A percentile compares a stretch with the other conserved stretches of the same genome.
Conservation (phyloP, 2,888 invertebrate species). For the Drosophila melanosoma region DNA sequence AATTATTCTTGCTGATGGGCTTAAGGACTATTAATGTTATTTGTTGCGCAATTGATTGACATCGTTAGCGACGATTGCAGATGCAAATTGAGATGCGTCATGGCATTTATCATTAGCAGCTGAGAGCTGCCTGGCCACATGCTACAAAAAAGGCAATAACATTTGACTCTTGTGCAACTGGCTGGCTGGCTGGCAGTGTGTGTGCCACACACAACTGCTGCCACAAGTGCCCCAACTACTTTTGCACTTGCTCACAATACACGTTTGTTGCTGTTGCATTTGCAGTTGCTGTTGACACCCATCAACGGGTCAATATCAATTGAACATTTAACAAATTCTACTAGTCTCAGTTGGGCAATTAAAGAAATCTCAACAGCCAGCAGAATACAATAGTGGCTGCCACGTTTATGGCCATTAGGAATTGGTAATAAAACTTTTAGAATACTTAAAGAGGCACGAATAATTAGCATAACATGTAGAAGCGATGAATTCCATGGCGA, state of each 20-base stretch:
- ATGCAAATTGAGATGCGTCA: slow-evolving; percentile 74
- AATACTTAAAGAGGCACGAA: slow-evolving; percentile 42
- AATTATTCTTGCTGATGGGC: neutral
- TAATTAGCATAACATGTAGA: slow-evolving; percentile 74
- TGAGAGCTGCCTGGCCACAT: slow-evolving; percentile 20
- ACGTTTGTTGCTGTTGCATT: slow-evolving; percentile 42
- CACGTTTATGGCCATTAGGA: slow-evolving; percentile 18
- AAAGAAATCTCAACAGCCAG: slow-evolving; percentile 1
- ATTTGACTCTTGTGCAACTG: slow-evolving; percentile 63
- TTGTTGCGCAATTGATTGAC: slow-evolving; percentile 49
- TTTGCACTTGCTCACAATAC: slow-evolving; percentile 63
- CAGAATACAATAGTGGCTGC: slow-evolving; percentile 6
- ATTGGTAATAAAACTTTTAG: slow-evolving; percentile 56
- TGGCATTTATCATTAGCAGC: slow-evolving; percentile 33
- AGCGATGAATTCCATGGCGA: slow-evolving; percentile 23
- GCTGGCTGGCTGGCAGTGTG: neutral
- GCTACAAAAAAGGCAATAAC: slow-evolving; percentile 66
- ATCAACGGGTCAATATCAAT: slow-evolving; percentile 37
- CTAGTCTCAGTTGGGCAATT: slow-evolving; percentile 16
- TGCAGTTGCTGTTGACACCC: slow-evolving; percentile 35
- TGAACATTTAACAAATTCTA: slow-evolving; percentile 32
- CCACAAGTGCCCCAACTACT: slow-evolving; percentile 30
- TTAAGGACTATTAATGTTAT: neutral
- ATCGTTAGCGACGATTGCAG: slow-evolving; percentile 42
- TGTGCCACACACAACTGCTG: slow-evolving; percentile 23